These are phyloP conservation scores for Volucella bombylans DNA, from an alignment of 2,888 invertebrate genomes.

Conservation along the genomic window DNA sequence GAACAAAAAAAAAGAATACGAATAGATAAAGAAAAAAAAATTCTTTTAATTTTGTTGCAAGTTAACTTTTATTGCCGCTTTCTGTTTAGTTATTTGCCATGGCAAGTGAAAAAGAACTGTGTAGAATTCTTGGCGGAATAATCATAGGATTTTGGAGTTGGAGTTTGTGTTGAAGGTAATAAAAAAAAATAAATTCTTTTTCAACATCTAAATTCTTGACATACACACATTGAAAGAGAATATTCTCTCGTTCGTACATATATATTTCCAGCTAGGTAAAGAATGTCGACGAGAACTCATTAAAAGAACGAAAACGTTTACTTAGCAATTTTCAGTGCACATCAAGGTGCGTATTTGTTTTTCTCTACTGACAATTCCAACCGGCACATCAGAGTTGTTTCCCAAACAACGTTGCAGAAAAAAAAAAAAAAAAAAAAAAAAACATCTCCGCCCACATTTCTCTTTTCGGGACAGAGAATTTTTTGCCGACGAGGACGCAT, in stretches of 20 bases:
- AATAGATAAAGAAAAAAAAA: slow-evolving; percentile 21
- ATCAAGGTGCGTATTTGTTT: slow-evolving; percentile 69
- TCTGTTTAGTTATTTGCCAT: slow-evolving; percentile 35
- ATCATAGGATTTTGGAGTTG: not conserved
- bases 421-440: too few relatives aligned
- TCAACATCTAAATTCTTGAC: slow-evolving; percentile 54
- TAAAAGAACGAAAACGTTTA: slow-evolving; percentile 66
- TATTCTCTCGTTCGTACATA: not conserved
- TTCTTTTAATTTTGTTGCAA: slow-evolving; percentile 57
- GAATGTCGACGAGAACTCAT: slow-evolving; percentile 53
- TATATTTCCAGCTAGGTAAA: slow-evolving; percentile 14
- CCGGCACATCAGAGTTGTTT: slow-evolving; percentile 45
- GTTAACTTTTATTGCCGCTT: slow-evolving; percentile 57
- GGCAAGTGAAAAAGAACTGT: slow-evolving; percentile 9
- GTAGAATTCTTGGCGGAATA: slow-evolving; percentile 17
- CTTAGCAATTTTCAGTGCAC: slow-evolving; percentile 53
- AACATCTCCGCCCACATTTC: not conserved
- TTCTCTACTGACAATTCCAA: slow-evolving; percentile 45
- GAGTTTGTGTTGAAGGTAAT: not conserved
- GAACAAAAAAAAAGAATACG: slow-evolving; percentile 2
- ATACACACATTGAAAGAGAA: slow-evolving; percentile 24
- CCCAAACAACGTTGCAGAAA: slow-evolving; percentile 26
- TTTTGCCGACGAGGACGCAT: slow-evolving; percentile 29
- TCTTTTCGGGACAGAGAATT: slow-evolving; percentile 4
- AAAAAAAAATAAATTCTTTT: slow-evolving; percentile 32